Evolutionary conservation across 1,140 invertebrate genomes (phyloP), one percentile per base, ranked within the genome.

Genomic region (Scaptomyza hsui): DNA sequence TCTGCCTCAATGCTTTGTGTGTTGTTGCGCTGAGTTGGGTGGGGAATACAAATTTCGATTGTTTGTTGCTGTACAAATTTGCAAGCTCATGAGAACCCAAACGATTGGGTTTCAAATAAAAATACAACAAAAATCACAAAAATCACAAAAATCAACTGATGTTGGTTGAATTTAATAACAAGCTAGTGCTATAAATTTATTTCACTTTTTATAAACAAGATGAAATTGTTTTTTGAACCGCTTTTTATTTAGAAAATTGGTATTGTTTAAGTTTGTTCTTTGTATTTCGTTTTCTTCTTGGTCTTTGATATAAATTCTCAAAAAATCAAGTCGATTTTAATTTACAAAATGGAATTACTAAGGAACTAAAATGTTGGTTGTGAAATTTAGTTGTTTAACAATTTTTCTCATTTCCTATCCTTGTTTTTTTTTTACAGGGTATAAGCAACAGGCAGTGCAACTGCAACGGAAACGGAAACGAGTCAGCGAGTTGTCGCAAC

Each of bases 1-100:
- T 88, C 83, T 65, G 78, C 67, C 75, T 82, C 82, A 86, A 72
- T 82, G 82, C 68, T n/a, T 48, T 24, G 18, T 47, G 21, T 18
- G 47, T 29, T 1, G 15, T 16, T 59, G 55, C 39, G 60, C 57
- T 12, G 12, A 9, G 24, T 26, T 29, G 9, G 42, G 6, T 6
- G 19, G 19, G 4, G 10, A 10, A 16, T 1, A 21, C 29, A 42
- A 37, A 24, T 6, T n/a, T 35, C 4, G 10, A 45, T 2, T 16
- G 10, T 35, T 35, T 35, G 60, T 4, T 16, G 45, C 52, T 39
- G 64, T 24, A 24, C 59, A 85, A 67, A 67, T 83, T 75, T 65
- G 76, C 80, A 67, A 73, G 63, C 59, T 76, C 75, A 75, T 69
- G 55, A 13, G 51, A 72, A 72, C 70, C 41, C 64, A 72, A n/a